phyloP scores from a whole-genome alignment of 2,113 vertebrate genomes.

The Coracopsis vasa region DNA sequence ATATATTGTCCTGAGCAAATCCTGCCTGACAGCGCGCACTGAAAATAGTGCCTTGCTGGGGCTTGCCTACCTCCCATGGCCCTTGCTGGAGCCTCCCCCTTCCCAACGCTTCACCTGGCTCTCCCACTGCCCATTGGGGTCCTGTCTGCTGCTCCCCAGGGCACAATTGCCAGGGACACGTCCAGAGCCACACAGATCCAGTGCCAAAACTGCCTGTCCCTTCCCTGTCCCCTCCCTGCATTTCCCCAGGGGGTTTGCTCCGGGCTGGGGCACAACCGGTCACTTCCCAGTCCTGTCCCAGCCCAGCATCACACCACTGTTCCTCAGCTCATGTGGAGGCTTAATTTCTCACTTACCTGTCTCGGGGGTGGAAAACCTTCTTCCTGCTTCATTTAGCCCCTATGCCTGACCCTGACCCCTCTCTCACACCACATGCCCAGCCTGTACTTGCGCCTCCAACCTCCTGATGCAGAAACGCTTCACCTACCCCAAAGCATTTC shows the following conservation, averaged over 20 bases:
- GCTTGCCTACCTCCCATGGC: neutral
- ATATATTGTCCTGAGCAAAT: neutral
- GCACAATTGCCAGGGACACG: neutral
- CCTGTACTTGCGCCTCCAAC: neutral
- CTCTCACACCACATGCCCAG: neutral
- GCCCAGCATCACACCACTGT: neutral
- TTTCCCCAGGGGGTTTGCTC: neutral
- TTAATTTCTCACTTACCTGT: neutral
- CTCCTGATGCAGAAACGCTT: neutral
- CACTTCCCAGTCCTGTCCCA: neutral
- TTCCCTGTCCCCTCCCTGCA: rapidly evolving
- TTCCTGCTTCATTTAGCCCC: neutral
- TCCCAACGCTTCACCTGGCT: rapidly evolving
- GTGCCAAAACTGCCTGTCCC: neutral
- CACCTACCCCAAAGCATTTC: neutral
- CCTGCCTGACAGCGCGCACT: neutral
- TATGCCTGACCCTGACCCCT: neutral
- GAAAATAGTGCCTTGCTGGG: neutral
- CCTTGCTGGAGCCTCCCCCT: rapidly evolving
- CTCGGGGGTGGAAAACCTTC: neutral
- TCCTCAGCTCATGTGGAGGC: neutral
- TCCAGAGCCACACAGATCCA: neutral
- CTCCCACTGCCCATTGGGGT: neutral
- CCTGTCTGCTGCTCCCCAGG: neutral
- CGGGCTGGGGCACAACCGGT: neutral